A percentile compares a stretch with the other conserved stretches of the same genome.
These are phyloP conservation scores for Alosa sapidissima DNA, from an alignment of 2,797 vertebrate species.

Conservation along the genomic window DNA sequence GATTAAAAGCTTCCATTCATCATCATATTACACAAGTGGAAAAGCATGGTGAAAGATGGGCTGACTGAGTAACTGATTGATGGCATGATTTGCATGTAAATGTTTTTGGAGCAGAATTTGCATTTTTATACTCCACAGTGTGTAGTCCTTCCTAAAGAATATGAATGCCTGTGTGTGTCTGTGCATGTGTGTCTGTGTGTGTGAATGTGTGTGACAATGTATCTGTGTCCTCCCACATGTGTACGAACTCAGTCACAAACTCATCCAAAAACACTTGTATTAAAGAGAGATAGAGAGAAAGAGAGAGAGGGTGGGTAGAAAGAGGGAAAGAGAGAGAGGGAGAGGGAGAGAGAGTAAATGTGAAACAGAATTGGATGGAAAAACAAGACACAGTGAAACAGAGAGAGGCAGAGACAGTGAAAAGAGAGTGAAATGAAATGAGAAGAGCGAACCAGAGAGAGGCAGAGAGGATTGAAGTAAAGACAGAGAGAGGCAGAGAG, in stretches of 20 bases:
- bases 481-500: not conserved
- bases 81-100: conserved; percentile 61
- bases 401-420: not conserved
- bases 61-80: conserved; percentile 59
- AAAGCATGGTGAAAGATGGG: conserved; percentile 54
- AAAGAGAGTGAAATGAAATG: not conserved
- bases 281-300: not conserved
- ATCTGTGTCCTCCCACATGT: conserved; percentile 8
- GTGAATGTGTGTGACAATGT: not conserved
- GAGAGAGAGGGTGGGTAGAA: not conserved
- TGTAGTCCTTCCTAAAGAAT: conserved; percentile 44
- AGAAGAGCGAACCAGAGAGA: not conserved
- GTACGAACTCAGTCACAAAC: not conserved
- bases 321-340: not conserved
- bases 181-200: not conserved
- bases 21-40: conserved; percentile 58
- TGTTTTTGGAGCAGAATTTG: conserved; percentile 53
- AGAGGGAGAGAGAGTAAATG: not conserved
- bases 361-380: not conserved
- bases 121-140: conserved; percentile 54
- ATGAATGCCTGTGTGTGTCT: not conserved
- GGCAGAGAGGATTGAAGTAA: not conserved
- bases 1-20: conserved; percentile 60
- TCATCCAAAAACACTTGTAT: conserved; percentile 24
- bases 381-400: not conserved